phyloP scores from a whole-genome alignment of 2,888 invertebrate species.

The Omphaloscelis lunosa region DNA sequence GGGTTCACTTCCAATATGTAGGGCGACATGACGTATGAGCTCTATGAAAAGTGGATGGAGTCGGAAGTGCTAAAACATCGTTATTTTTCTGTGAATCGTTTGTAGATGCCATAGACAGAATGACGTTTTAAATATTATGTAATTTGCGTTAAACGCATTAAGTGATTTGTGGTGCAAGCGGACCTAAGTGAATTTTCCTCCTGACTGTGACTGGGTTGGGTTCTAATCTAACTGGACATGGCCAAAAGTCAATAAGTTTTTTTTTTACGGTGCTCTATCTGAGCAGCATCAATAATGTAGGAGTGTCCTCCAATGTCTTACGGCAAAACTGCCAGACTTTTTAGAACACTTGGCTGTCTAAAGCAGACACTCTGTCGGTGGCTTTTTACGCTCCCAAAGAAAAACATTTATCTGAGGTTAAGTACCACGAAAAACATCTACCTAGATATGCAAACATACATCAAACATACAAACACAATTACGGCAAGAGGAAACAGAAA shows the following conservation, averaged over 20 bases:
- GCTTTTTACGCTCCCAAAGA: neutral
- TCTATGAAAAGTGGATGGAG: too few relatives aligned
- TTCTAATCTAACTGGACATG: neutral
- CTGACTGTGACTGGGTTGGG: neutral
- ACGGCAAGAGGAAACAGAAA: conserved; percentile 51
- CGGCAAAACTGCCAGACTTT: neutral
- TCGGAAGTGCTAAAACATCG: neutral
- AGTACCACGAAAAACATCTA: neutral
- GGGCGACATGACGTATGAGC: too few relatives aligned
- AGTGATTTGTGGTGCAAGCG: neutral
- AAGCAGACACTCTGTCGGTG: neutral
- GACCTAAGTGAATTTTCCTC: neutral
- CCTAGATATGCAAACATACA: neutral
- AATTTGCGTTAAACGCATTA: neutral
- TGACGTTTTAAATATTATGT: neutral
- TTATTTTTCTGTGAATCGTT: neutral
- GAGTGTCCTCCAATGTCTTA: neutral
- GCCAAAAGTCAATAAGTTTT: neutral
- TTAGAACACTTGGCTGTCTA: conserved; percentile 16
- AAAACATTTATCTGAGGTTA: neutral
- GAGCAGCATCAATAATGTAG: conserved; percentile 9
- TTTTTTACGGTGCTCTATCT: neutral
- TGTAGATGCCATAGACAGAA: neutral
- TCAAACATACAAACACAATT: conserved; percentile 48
- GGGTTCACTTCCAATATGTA: too few relatives aligned